A percentile compares a stretch with the other conserved stretches of the same genome.
phyloP scores from a whole-genome alignment of 2,797 vertebrate species.

The Notoglanidium macrostoma region DNA sequence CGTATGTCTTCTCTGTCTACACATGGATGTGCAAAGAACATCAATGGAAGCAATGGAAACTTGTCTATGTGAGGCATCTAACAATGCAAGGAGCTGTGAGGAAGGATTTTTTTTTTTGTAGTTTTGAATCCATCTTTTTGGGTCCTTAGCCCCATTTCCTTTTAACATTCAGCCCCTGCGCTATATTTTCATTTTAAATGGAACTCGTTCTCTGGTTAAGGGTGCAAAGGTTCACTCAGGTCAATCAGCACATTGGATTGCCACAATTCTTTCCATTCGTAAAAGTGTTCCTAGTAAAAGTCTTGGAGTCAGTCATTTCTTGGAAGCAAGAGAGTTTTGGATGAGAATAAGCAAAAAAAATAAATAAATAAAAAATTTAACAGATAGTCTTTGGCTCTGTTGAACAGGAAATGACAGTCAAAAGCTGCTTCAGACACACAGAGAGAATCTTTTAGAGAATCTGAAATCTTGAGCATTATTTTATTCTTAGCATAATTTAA shows the following conservation, averaged over 20 bases:
- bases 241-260: constrained; percentile 56
- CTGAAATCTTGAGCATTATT: neutral
- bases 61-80: neutral
- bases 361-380: neutral
- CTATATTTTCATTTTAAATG: neutral
- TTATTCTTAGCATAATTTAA: constrained; percentile 44
- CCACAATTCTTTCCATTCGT: constrained; percentile 50
- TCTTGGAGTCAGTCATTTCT: constrained; percentile 51
- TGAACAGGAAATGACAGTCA: constrained; percentile 42
- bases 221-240: constrained; percentile 40
- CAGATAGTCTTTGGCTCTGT: constrained; percentile 15
- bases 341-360: constrained; percentile 15
- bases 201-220: constrained; percentile 7
- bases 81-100: constrained; percentile 1
- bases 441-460: neutral
- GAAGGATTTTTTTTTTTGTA: constrained; percentile 14
- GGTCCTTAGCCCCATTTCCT: neutral
- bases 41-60: constrained; percentile 42
- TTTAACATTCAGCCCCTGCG: constrained; percentile 2
- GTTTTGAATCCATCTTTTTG: neutral
- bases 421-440: neutral
- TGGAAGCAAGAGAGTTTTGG: constrained; percentile 43
- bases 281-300: constrained; percentile 53
- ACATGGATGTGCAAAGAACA: constrained; percentile 29
- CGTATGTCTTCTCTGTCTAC: constrained; percentile 21